Percentiles rank a stretch among this genome's conserved stretches.
Evolutionary conservation across 2,797 vertebrate genomes (phyloP).

Genomic region (Aldrovandia affinis): DNA sequence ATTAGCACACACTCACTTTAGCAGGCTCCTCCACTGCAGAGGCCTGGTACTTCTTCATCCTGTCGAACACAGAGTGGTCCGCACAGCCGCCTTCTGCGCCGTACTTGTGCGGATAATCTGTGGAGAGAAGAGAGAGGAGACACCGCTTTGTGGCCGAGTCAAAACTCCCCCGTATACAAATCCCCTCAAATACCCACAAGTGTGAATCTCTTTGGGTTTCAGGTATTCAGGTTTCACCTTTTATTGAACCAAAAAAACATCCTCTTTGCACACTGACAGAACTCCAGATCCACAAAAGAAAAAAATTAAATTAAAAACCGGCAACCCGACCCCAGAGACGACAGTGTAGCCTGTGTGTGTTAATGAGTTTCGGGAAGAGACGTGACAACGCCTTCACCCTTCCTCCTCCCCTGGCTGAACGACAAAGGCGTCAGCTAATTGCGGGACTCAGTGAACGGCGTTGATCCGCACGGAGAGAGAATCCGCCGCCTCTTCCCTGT

Average conservation of each 20-base stretch:
- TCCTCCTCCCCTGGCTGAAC: neutral
- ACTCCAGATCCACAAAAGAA: neutral
- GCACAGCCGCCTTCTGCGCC: slow-evolving; percentile 95
- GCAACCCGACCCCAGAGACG: neutral
- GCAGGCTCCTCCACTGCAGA: slow-evolving; percentile 71
- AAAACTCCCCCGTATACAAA: no score
- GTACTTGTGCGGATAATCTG: slow-evolving; percentile 96
- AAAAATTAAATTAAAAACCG: neutral
- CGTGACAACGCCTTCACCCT: neutral
- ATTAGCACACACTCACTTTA: slow-evolving; percentile 72
- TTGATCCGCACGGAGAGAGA: neutral
- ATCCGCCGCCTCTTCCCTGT: neutral
- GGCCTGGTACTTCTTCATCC: slow-evolving; percentile 90
- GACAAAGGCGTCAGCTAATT: neutral
- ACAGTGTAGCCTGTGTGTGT: neutral
- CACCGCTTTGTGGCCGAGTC: neutral
- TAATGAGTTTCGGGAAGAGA: neutral
- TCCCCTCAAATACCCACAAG: no score
- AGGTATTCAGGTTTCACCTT: no score
- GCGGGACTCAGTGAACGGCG: neutral
- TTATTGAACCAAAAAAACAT: neutral
- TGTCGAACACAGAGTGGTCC: slow-evolving; percentile 93
- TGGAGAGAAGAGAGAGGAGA: slow-evolving; percentile 46
- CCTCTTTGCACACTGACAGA: neutral
- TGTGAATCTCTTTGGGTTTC: no score